phyloP scores from a whole-genome alignment of 2,797 vertebrate species.

The Siniperca obscura region DNA sequence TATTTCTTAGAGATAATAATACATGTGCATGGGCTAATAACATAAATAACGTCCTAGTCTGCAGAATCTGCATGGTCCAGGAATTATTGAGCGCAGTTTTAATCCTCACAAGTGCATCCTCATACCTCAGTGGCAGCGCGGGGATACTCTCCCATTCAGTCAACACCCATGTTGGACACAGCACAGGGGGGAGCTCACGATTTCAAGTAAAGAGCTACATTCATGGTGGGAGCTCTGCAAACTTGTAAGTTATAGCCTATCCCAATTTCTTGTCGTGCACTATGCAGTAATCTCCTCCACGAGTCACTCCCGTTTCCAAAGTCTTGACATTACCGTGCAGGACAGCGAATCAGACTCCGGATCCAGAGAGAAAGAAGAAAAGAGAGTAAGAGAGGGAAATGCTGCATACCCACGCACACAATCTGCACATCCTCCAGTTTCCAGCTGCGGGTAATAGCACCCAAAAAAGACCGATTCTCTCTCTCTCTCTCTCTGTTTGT shows the following conservation, averaged over 20 bases:
- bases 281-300: conserved; percentile 26
- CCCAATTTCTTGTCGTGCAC: conserved; percentile 18
- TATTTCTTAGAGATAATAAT: conserved; percentile 62
- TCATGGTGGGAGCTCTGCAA: conserved; percentile 41
- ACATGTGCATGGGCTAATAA: conserved; percentile 71
- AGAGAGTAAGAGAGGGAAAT: conserved; percentile 10
- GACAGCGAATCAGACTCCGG: conserved; percentile 41
- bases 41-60: conserved; percentile 74
- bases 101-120: conserved; percentile 70
- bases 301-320: conserved; percentile 57
- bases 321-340: conserved; percentile 54
- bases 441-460: conserved; percentile 26
- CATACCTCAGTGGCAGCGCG: conserved; percentile 42
- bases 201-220: conserved; percentile 30
- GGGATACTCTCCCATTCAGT: conserved; percentile 58
- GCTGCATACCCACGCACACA: conserved; percentile 52
- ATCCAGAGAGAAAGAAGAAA: conserved; percentile 17
- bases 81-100: conserved; percentile 49
- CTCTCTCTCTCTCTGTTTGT: neutral
- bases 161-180: conserved; percentile 74
- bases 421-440: conserved; percentile 23
- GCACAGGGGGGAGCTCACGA: conserved; percentile 7
- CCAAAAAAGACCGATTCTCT: conserved; percentile 1
- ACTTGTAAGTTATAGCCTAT: conserved; percentile 55
- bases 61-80: conserved; percentile 83